Conservation (phyloP, 1,140 invertebrate species). For the Drosophila paulistorum region DNA sequence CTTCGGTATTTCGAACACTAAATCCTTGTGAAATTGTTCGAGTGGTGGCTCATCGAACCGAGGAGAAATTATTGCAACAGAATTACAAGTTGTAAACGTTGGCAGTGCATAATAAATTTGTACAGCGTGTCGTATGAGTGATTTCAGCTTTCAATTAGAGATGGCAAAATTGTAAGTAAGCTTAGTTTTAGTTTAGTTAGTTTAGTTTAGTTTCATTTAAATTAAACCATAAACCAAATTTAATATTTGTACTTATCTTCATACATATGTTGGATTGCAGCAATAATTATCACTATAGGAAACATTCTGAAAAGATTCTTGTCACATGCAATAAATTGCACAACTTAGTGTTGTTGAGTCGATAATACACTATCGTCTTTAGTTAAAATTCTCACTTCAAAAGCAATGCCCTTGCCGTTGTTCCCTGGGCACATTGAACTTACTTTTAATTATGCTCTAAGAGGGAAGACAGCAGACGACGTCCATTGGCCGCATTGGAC, state of each 20-base stretch:
- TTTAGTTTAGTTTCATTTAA: too few relatives aligned
- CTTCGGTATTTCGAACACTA: background rate
- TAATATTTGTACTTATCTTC: too few relatives aligned
- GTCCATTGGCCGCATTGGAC: constrained; percentile 51
- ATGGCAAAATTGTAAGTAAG: too few relatives aligned
- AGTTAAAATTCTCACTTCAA: background rate
- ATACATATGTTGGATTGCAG: too few relatives aligned
- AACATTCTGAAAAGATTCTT: too few relatives aligned
- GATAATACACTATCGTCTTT: constrained; percentile 26
- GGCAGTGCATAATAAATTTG: constrained; percentile 57
- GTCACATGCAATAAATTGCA: too few relatives aligned
- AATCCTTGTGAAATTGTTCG: constrained; percentile 4
- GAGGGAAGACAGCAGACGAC: constrained; percentile 27
- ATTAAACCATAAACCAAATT: too few relatives aligned
- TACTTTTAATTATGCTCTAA: constrained; percentile 73
- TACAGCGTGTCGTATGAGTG: constrained; percentile 41
- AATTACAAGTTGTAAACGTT: constrained; percentile 59
- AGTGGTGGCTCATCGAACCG: constrained; percentile 23
- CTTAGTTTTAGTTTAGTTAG: too few relatives aligned
- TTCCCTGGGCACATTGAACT: constrained; percentile 67
- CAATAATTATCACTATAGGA: too few relatives aligned
- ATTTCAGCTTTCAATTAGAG: constrained; percentile 19
- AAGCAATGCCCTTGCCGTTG: constrained; percentile 22
- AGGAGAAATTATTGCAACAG: constrained; percentile 68
- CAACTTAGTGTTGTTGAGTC: too few relatives aligned